A percentile compares a stretch with the other conserved stretches of the same genome.
Conservation (phyloP, 2,797 vertebrate genomes). For the Tenualosa thibaudeaui region DNA sequence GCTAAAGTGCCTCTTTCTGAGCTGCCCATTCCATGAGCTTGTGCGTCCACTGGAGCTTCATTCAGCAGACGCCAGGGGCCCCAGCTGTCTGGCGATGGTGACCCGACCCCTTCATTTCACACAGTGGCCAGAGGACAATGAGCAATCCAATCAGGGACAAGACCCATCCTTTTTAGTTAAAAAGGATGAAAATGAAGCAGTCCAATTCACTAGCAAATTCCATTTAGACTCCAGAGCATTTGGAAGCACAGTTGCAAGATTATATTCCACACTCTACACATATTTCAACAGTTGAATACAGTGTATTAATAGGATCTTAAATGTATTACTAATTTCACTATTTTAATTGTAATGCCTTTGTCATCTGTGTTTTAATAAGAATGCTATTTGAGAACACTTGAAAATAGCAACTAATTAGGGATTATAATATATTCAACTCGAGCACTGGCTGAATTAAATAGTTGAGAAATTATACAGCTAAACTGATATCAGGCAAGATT, state of each 20-base stretch:
- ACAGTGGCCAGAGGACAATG: not conserved
- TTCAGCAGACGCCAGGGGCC: not conserved
- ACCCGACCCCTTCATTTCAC: not conserved
- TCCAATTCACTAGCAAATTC: not conserved
- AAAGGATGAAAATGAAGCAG: not conserved
- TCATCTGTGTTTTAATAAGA: not conserved
- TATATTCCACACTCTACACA: not conserved
- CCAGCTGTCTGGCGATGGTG: not conserved
- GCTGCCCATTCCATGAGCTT: constrained; percentile 34
- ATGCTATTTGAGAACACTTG: not conserved
- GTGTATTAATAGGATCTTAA: not conserved
- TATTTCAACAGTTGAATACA: not conserved
- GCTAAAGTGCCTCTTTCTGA: constrained; percentile 67
- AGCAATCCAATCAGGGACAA: constrained; percentile 18
- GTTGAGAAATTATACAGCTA: not conserved
- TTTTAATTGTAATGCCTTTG: not conserved
- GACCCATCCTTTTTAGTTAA: constrained; percentile 8
- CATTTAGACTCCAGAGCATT: not conserved
- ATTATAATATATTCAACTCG: not conserved
- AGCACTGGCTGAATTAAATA: not conserved
- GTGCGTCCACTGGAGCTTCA: not conserved
- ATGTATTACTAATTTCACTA: not conserved
- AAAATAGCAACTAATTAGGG: not conserved
- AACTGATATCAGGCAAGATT: not conserved
- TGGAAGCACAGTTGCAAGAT: not conserved